Base-by-base conservation (phyloP, 2,113 vertebrate genomes). In the Pituophis catenifer region DNA sequence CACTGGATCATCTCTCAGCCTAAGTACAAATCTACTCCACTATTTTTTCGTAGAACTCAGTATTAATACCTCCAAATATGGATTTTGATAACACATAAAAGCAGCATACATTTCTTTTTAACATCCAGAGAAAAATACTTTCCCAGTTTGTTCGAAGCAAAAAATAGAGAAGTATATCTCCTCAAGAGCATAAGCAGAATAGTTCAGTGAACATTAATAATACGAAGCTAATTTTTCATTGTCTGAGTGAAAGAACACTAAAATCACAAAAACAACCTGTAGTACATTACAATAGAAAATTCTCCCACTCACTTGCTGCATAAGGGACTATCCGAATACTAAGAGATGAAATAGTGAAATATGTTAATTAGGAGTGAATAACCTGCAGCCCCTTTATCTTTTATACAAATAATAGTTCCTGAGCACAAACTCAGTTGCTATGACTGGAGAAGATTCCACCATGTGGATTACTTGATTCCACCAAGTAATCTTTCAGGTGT, bases 51-150 rank as follows among this genome's bases (percentile, higher is more conserved):
- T 90, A 93, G 92, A 62, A 92, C n/a, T 94, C 62, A 95, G 94
- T 91, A n/a, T 93, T 81, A 93, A 90, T 62, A 87, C 44, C 91
- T 85, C 89, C 17, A 94, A 94, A 65, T 93, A 91, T 96, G 91
- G 92, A 90, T 94, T 89, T 93, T 94, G 95, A 93, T 94, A 89
- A 89, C 52, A 88, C 26, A 38, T 21, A 89, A 15, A 0, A 95
- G 70, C 52, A 94, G 92, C 93, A 70, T n/a, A 52, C 86, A 2
- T 86, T 96, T 96, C 90, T 96, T 88, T 95, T 96, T 93, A 95
- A 97, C 95, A 95, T 90, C 94, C 57, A 95, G 88, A 92, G 29
- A 21, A 33, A 91, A 93, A 92, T 13, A 52, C 53, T 54, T 24
- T 21, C 13, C 44, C 90, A 65, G 29, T 62, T 92, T 11, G 91